A percentile compares a stretch with the other conserved stretches of the same genome.
These are phyloP conservation scores for Rhegmatorhina hoffmannsi DNA, from an alignment of 2,113 vertebrate genomes.

Conservation along the genomic window DNA sequence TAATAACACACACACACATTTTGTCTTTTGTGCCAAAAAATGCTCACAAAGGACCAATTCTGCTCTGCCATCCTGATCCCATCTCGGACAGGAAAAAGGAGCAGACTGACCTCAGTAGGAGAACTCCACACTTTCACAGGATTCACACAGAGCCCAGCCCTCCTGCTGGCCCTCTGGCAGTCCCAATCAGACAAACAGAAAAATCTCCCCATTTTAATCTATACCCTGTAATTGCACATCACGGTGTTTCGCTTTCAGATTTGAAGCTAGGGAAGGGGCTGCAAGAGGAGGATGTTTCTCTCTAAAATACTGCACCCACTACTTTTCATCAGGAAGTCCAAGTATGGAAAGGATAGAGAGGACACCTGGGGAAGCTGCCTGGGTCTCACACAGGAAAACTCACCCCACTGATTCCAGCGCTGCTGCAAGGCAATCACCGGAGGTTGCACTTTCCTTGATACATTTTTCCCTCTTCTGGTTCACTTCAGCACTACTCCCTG, in stretches of 20 bases:
- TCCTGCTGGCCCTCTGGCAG: neutral
- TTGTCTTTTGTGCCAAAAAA: neutral
- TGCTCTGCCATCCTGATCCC: neutral
- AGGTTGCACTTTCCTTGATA: no score
- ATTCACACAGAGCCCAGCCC: neutral
- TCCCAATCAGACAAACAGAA: accelerated
- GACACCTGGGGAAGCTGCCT: neutral
- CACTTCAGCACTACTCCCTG: neutral
- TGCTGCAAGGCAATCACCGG: neutral
- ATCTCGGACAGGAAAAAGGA: accelerated
- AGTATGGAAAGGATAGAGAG: neutral
- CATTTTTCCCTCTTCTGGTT: neutral
- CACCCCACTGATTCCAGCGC: no score
- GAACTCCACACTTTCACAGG: neutral
- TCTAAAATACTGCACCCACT: neutral
- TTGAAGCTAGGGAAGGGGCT: neutral
- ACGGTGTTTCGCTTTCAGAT: neutral
- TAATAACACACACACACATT: neutral
- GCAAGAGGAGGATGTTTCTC: neutral
- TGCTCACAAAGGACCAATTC: neutral
- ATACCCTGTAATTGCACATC: neutral
- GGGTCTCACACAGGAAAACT: neutral
- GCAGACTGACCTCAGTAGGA: accelerated
- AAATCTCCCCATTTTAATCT: neutral
- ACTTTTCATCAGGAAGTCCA: neutral